A percentile compares a stretch with the other conserved stretches of the same genome.
Conservation (phyloP, 2,797 vertebrate species). For the Arvicola amphibius region DNA sequence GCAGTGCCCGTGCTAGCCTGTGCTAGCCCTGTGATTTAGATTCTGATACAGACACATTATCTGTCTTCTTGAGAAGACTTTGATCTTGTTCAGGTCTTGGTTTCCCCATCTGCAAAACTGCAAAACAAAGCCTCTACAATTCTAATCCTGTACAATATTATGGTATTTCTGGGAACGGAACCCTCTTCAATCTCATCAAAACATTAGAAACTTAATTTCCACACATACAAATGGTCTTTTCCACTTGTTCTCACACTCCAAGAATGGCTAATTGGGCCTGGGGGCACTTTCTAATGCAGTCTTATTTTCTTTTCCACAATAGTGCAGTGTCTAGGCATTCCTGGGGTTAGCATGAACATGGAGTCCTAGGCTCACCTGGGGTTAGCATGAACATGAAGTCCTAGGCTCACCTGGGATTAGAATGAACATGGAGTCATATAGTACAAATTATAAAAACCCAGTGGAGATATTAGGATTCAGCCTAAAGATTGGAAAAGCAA, state of each 20-base stretch:
- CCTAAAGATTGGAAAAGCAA: no score
- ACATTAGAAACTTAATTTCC: not conserved
- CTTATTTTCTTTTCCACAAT: not conserved
- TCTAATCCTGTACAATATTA: fast-evolving
- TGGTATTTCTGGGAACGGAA: not conserved
- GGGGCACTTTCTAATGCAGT: not conserved
- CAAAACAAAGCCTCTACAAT: not conserved
- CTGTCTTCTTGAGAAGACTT: no score
- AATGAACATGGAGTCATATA: not conserved
- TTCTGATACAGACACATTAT: not conserved
- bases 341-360: not conserved
- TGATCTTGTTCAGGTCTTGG: not conserved
- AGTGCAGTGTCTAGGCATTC: fast-evolving
- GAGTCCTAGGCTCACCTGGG: no score
- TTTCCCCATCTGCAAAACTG: not conserved
- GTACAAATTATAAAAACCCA: no score
- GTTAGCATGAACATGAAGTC: not conserved
- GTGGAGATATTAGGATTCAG: no score
- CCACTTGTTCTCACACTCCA: not conserved
- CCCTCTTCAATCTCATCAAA: not conserved
- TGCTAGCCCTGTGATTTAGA: fast-evolving
- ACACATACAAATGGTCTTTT: not conserved
- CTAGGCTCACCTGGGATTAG: not conserved
- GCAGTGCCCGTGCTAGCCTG: fast-evolving
- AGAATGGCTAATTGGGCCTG: not conserved